A percentile compares a stretch with the other conserved stretches of the same genome.
These are phyloP conservation scores for Ciona savignyi DNA, from an alignment of 23 tunicate genomes.

Conservation along the genomic window DNA sequence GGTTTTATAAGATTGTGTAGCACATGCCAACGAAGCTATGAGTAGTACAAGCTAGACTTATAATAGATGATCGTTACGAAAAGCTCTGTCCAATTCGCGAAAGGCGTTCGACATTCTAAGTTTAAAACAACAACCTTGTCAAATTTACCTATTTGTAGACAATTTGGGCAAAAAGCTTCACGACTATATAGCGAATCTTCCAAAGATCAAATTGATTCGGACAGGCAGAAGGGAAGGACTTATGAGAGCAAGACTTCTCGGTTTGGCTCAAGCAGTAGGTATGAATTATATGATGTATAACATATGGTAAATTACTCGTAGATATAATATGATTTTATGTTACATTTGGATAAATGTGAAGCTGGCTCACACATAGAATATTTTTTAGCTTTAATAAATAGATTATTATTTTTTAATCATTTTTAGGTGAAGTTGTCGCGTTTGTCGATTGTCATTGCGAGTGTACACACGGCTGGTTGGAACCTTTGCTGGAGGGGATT, in stretches of 20 bases:
- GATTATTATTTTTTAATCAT: not conserved
- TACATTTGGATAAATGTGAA: too few species aligned
- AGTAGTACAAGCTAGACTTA: too few species aligned
- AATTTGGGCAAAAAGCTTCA: constrained; percentile 22
- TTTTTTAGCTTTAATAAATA: not conserved
- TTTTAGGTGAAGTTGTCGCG: constrained; percentile 36
- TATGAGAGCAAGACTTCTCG: constrained; percentile 33
- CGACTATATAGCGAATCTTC: constrained; percentile 11
- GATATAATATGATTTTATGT: not conserved
- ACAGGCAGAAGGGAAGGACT: constrained; percentile 29
- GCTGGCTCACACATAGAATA: too few species aligned
- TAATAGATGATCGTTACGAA: too few species aligned
- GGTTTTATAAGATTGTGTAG: too few species aligned
- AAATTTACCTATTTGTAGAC: constrained; percentile 20
- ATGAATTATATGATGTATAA: too few species aligned
- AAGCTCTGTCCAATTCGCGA: constrained; percentile 13
- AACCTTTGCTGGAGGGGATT: constrained; percentile 25
- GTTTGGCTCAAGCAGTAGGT: constrained; percentile 32
- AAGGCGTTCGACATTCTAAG: not conserved
- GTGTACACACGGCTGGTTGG: constrained; percentile 44
- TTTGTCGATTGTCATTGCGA: constrained; percentile 55
- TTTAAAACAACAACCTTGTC: not conserved
- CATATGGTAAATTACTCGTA: too few species aligned
- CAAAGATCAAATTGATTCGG: constrained; percentile 24
- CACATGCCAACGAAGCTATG: too few species aligned